Conservation (phyloP, 1,140 invertebrate genomes). For the Scaptomyza montana region DNA sequence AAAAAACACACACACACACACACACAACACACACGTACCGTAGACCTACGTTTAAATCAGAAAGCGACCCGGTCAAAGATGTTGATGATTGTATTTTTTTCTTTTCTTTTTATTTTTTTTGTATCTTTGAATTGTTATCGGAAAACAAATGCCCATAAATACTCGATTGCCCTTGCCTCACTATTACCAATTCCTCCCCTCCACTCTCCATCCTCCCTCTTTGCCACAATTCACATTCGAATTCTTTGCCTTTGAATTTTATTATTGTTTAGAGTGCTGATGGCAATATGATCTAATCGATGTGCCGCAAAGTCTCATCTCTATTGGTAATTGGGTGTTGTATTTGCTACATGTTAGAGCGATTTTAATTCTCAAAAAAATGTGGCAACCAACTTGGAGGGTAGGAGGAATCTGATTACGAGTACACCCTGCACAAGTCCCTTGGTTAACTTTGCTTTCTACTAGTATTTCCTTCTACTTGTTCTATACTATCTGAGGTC, state of each 20-base stretch:
- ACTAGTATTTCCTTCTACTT: neutral
- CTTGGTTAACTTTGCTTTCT: neutral
- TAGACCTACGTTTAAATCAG: conserved; percentile 12
- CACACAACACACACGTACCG: conserved; percentile 10
- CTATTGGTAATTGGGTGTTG: conserved; percentile 34
- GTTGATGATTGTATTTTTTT: conserved; percentile 28
- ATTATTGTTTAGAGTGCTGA: conserved; percentile 49
- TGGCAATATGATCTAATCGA: conserved; percentile 55
- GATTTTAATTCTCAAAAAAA: conserved; percentile 16
- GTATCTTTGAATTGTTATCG: conserved; percentile 42
- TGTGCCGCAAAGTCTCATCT: conserved; percentile 51
- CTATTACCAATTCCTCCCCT: too few relatives aligned
- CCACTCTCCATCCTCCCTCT: neutral
- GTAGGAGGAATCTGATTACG: neutral
- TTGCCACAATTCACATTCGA: too few relatives aligned
- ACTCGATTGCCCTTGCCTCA: conserved; percentile 24
- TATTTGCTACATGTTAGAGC: conserved; percentile 1
- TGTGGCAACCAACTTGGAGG: neutral
- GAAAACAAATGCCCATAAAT: conserved; percentile 52
- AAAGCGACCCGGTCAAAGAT: conserved; percentile 6
- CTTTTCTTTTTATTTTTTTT: conserved; percentile 9
- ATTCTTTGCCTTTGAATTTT: conserved; percentile 42
- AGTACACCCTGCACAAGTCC: conserved; percentile 27
- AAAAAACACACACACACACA: conserved; percentile 1
- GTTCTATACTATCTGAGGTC: conserved; percentile 37